Conservation (phyloP, 1,140 invertebrate species). For the Drosophila athabasca region DNA sequence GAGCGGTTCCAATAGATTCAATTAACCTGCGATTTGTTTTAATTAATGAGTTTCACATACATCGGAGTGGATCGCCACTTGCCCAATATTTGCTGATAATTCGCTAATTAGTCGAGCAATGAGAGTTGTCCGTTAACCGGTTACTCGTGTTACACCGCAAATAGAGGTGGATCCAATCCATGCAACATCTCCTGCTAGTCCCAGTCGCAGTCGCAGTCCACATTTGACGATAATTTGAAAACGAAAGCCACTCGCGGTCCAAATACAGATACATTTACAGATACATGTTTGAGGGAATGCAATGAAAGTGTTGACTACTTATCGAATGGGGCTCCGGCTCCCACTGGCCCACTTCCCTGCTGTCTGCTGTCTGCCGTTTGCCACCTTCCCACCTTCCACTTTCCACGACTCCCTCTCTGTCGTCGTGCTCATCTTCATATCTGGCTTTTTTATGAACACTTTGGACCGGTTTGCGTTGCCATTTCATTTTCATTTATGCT, state of each 20-base stretch:
- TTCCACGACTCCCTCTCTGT: constrained; percentile 2
- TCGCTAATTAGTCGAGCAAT: constrained; percentile 38
- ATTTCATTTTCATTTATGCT: constrained; percentile 56
- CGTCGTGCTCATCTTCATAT: constrained; percentile 31
- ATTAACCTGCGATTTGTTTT: constrained; percentile 42
- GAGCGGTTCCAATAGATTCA: constrained; percentile 24
- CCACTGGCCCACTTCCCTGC: constrained; percentile 37
- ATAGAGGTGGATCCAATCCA: constrained; percentile 30
- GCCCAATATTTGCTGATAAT: constrained; percentile 33
- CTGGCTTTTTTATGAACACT: constrained; percentile 28
- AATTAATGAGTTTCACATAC: constrained; percentile 37
- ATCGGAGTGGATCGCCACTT: constrained; percentile 13
- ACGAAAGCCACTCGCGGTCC: constrained; percentile 32
- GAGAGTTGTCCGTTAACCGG: constrained; percentile 16
- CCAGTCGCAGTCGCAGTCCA: too few relatives aligned
- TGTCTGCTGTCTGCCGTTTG: constrained; percentile 6
- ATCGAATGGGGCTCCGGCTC: constrained; percentile 1
- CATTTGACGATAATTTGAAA: constrained; percentile 13
- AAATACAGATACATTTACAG: constrained; percentile 8
- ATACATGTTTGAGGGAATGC: constrained; percentile 3
- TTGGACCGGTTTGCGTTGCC: constrained; percentile 51
- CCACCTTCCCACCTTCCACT: neutral
- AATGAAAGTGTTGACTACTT: constrained; percentile 36
- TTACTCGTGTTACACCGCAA: constrained; percentile 13
- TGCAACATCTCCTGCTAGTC: too few relatives aligned